Conservation (phyloP, 2,888 invertebrate species). For the Plemyria rubiginata region DNA sequence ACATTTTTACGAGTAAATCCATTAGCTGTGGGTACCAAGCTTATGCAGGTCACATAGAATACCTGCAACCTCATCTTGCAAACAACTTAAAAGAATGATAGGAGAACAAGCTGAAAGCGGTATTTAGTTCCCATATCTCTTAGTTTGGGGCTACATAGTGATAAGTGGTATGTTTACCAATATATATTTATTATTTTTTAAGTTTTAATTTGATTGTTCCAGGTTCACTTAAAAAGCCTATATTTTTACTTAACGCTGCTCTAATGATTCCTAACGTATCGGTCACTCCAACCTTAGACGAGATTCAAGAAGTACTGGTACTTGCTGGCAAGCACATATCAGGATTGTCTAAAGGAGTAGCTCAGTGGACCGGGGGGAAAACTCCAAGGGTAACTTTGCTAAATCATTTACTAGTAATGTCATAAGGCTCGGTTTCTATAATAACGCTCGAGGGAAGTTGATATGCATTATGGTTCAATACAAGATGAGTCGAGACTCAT, state of each 20-base stretch:
- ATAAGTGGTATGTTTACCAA: too few species aligned
- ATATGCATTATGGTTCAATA: too few species aligned
- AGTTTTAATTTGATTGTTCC: slow-evolving; percentile 10
- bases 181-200: too few species aligned
- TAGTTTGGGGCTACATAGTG: too few species aligned
- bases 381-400: slow-evolving; percentile 66
- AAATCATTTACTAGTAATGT: not conserved
- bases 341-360: slow-evolving; percentile 94
- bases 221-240: slow-evolving; percentile 83
- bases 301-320: slow-evolving; percentile 94
- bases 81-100: too few species aligned
- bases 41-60: too few species aligned
- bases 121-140: too few species aligned
- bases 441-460: not conserved
- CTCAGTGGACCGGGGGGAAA: slow-evolving; percentile 94
- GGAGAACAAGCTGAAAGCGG: too few species aligned
- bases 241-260: slow-evolving; percentile 92
- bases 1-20: too few species aligned
- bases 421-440: not conserved
- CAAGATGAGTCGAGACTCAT: too few species aligned
- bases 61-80: too few species aligned
- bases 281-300: slow-evolving; percentile 94
- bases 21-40: too few species aligned
- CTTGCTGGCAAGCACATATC: slow-evolving; percentile 93
- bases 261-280: slow-evolving; percentile 95